Evolutionary conservation across 2,797 vertebrate species (phyloP).

Genomic region (Gymnopithys bicolor): DNA sequence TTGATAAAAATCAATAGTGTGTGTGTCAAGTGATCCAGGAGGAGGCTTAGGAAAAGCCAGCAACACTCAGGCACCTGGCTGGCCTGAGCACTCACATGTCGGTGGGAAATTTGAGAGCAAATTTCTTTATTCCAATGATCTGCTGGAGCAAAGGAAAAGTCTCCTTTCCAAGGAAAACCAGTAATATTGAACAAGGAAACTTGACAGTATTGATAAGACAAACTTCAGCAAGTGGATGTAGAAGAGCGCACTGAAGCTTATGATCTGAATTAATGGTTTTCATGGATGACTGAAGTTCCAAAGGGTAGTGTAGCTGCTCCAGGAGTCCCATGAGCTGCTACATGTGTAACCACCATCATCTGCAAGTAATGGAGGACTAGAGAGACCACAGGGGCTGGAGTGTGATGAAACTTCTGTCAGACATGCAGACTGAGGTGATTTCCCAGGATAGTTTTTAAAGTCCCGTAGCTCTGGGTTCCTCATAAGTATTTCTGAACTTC

Average conservation of each 20-base stretch:
- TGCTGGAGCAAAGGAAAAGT: not conserved
- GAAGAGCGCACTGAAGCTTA: not conserved
- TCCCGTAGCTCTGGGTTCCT: not conserved
- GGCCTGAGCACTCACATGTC: not conserved
- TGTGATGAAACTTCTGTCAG: constrained; percentile 20
- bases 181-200: not conserved
- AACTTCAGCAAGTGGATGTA: not conserved
- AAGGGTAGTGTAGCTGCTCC: not conserved
- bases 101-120: not conserved
- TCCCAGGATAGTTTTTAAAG: not conserved
- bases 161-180: not conserved
- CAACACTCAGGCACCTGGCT: not conserved
- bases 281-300: not conserved
- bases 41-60: constrained; percentile 1
- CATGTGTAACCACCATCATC: not conserved
- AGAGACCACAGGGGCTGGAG: not conserved
- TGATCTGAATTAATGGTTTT: not conserved
- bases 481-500: not conserved
- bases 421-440: not conserved
- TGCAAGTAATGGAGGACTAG: not conserved
- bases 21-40: not conserved
- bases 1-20: constrained; percentile 14
- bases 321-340: not conserved
- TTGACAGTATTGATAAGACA: not conserved
- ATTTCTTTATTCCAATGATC: not conserved